Evolutionary conservation across 2,113 vertebrate genomes (phyloP).

Genomic region (Pangasianodon hypophthalmus): DNA sequence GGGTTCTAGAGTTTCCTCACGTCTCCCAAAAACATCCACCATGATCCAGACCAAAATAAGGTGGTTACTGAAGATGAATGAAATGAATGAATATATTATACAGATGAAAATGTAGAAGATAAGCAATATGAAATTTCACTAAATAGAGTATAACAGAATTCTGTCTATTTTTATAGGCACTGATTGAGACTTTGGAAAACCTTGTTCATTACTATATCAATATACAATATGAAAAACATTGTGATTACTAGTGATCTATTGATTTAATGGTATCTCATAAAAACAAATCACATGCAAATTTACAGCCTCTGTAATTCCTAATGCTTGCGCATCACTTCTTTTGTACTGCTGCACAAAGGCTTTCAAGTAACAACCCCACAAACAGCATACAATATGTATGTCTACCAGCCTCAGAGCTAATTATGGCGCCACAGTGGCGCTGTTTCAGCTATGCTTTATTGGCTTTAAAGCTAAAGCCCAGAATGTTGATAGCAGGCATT

Average conservation of each 20-base stretch:
- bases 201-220: not conserved
- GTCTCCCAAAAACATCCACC: not conserved
- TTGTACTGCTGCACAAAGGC: conserved; percentile 18
- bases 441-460: conserved; percentile 28
- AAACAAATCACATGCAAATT: not conserved
- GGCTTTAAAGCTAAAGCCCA: conserved; percentile 8
- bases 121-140: not conserved
- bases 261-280: not conserved
- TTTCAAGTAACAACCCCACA: conserved; percentile 12
- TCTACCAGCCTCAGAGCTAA: conserved; percentile 21
- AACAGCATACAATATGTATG: conserved; percentile 21
- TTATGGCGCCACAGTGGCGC: not conserved
- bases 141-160: not conserved
- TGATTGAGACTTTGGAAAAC: not conserved
- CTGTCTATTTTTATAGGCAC: not conserved
- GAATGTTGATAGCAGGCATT: conserved; percentile 23
- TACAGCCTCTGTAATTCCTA: not conserved
- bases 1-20: not conserved
- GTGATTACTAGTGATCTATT: not conserved
- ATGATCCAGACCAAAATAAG: not conserved
- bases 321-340: conserved; percentile 17
- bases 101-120: not conserved
- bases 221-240: not conserved
- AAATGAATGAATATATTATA: not conserved
- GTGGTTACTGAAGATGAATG: not conserved